A percentile compares a stretch with the other conserved stretches of the same genome.
Evolutionary conservation across 1,140 invertebrate species (phyloP).

Genomic region (Lutraria rhynchaena): DNA sequence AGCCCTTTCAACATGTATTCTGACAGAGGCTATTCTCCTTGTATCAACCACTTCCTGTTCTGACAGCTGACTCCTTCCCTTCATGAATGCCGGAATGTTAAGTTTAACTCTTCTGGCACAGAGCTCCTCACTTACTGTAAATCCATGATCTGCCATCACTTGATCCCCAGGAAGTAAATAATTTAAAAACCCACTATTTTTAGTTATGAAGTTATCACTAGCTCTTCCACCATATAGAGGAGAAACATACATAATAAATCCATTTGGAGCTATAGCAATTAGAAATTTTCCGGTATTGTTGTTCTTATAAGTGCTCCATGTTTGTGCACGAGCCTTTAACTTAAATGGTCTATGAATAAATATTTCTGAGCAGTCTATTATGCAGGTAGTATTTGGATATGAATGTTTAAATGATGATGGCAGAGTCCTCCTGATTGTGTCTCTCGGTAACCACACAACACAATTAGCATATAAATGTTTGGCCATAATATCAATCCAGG

Average conservation of each 20-base stretch:
- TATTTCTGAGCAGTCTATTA: conserved; percentile 66
- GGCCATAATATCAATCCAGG: conserved; percentile 19
- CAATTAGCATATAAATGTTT: conserved; percentile 7
- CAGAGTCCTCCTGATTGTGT: conserved; percentile 29
- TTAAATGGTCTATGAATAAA: conserved; percentile 57
- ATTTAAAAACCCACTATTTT: conserved; percentile 34
- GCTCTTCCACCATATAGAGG: conserved; percentile 46
- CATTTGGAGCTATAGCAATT: conserved; percentile 72
- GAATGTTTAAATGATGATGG: conserved; percentile 30
- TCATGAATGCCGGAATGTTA: conserved; percentile 59
- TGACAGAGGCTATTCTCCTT: conserved; percentile 45
- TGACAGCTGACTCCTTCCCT: conserved; percentile 41
- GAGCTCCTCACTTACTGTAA: conserved; percentile 56
- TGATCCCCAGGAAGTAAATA: conserved; percentile 44
- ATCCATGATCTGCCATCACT: conserved; percentile 56
- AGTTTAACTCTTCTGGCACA: conserved; percentile 39
- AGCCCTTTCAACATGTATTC: conserved; percentile 52
- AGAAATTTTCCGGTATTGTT: conserved; percentile 71
- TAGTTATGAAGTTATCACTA: conserved; percentile 45
- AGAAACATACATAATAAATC: conserved; percentile 45
- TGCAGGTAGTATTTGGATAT: conserved; percentile 37
- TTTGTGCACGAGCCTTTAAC: conserved; percentile 33
- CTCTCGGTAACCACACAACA: conserved; percentile 52
- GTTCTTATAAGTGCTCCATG: conserved; percentile 60
- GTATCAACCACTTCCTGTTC: conserved; percentile 49